Evolutionary conservation across 2,113 vertebrate species (phyloP).

Genomic region (Pardalotus punctatus): DNA sequence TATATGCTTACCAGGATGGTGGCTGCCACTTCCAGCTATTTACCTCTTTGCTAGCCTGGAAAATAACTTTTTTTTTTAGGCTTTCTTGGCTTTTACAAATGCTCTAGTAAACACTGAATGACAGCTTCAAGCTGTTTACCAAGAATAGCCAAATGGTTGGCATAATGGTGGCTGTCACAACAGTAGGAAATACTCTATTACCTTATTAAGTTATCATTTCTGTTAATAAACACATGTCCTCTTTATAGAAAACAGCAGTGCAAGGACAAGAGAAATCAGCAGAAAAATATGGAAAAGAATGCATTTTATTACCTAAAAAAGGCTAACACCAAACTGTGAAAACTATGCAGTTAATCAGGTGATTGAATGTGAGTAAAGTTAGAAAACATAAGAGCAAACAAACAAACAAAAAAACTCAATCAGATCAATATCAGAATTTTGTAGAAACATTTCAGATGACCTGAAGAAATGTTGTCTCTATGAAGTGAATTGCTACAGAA

Average conservation of each 20-base stretch:
- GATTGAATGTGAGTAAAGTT: not conserved
- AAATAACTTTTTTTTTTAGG: not conserved
- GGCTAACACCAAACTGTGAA: not conserved
- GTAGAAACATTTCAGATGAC: not conserved
- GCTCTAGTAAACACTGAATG: not conserved
- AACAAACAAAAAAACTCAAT: not conserved
- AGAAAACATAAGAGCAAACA: not conserved
- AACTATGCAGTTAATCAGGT: not conserved
- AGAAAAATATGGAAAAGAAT: not conserved
- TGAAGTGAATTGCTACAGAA: not conserved
- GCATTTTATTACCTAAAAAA: not conserved
- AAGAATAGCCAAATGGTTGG: constrained; percentile 49
- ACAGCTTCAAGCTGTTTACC: constrained; percentile 60
- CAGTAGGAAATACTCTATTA: constrained; percentile 11
- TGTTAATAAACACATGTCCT: constrained; percentile 12
- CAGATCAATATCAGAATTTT: not conserved
- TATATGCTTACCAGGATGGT: not conserved
- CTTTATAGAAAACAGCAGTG: not conserved
- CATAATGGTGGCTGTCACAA: constrained; percentile 46
- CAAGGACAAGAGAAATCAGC: not conserved
- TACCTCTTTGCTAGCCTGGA: not conserved
- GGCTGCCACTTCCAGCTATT: not conserved
- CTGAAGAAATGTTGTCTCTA: not conserved
- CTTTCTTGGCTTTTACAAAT: constrained; percentile 41
- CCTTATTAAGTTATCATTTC: constrained; percentile 52